Evolutionary conservation across 1,140 invertebrate species (phyloP), one percentile per base, ranked within the genome.

Genomic region (Eurytemora carolleeae): DNA sequence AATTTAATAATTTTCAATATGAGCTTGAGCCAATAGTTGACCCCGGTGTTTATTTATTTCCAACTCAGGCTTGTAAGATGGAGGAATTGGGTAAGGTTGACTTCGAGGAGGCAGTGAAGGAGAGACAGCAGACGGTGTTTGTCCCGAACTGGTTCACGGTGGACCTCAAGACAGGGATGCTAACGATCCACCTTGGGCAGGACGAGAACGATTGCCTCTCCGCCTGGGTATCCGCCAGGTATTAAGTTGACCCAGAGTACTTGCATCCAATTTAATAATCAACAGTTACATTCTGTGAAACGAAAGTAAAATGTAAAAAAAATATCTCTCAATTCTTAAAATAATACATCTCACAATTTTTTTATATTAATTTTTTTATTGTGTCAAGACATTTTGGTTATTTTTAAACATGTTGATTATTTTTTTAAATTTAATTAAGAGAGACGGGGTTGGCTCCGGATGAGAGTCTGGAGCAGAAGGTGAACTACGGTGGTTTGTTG

Each of bases 121-220:
- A 86, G 71, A 77, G 86, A 66, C 89, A 65, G 20, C 60, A 62
- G 76, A 84, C 86, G 76, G 83, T 98, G 56, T 96, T 86, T 75
- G 91, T 99, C 67, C 96, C 96, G 53, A 96, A 90, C 76, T 99
- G 96, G 96, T 99, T 99, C 73, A 94, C 88, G 69, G 90, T 98
- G 58, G 95, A 98, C 76, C 78, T 98, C 3, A 98, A 98, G 77
- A 97, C 92, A 63, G 96, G 65, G 55, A 89, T 98, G 84, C 74
- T 98, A 64, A 96, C 93, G 3, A 93, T 99, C 70, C 93, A 97
- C 70, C 76, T 99, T 65, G 86, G 85, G 1, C 86, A 90, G 73
- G 95, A 98, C 71, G 94, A 98, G 76, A 87, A 86, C 1, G 95
- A 98, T 69, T 96, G 92, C 71, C 89, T 98, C 69, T 84, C 90